Percentiles rank a stretch among this genome's conserved stretches.
phyloP scores from a whole-genome alignment of 35 echinoderm and acorn worm species.

The Chiridota heheva region DNA sequence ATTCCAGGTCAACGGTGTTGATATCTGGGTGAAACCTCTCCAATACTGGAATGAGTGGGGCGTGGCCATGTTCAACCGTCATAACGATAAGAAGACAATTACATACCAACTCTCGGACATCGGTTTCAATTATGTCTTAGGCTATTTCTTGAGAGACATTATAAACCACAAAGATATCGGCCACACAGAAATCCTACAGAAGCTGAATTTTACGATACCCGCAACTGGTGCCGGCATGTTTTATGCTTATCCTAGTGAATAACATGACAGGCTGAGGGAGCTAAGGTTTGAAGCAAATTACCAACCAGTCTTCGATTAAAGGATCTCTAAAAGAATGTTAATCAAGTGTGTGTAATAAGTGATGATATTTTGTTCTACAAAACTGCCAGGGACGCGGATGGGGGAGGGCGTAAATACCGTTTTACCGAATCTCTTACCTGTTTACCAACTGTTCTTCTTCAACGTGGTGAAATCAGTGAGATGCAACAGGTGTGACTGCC shows the following conservation, averaged over 20 bases:
- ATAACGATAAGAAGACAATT: background rate
- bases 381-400: no score
- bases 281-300: no score
- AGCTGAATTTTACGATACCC: constrained; percentile 33
- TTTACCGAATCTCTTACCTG: no score
- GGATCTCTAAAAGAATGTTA: no score
- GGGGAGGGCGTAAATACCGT: no score
- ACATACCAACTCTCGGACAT: constrained; percentile 31
- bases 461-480: no score
- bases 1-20: constrained; percentile 7
- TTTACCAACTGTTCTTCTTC: no score
- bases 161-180: constrained; percentile 52
- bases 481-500: no score
- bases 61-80: constrained; percentile 32
- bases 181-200: constrained; percentile 13
- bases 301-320: no score
- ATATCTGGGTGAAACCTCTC: constrained; percentile 41
- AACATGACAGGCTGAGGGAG: no score
- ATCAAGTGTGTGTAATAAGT: no score
- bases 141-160: constrained; percentile 37
- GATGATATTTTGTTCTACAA: no score
- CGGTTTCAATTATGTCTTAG: constrained; percentile 44
- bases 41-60: constrained; percentile 26
- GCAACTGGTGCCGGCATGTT: constrained; percentile 34
- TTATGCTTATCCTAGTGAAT: constrained; percentile 58